Base-by-base conservation (phyloP, 2,797 vertebrate species). In the Aselliscus stoliczkanus region DNA sequence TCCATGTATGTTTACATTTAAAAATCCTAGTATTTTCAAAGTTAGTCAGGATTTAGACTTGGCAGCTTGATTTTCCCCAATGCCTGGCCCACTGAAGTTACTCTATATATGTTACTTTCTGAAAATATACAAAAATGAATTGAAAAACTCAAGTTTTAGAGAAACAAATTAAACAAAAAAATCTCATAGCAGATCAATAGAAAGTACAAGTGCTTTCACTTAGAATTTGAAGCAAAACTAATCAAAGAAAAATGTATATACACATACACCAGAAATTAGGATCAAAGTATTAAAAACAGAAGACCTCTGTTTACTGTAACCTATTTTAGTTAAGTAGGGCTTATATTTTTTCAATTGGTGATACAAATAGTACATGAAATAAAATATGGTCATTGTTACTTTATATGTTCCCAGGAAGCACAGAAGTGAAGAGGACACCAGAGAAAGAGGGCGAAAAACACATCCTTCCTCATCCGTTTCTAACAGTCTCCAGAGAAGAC, bases 71-170 rank as follows among this genome's bases (percentile, higher is more conserved):
- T 7, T 76, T 88, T 56, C 44, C n/a, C n/a, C 50, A 39, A 18
- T 47, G 5, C 20, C 34, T 87, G 15, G 11, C 15, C 39, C 54
- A 11, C 10, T 79, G 10, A 83, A 85, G 29, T 73, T 73, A 73
- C 25, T 82, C 56, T 79, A 11, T 56, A 83, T 69, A n/a, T 88
- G 29, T 58, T 87, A 58, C 64, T 82, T 82, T 95, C 79, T 95
- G 50, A 96, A 88, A 89, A 76, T 70, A 92, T n/a, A 37, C 69
- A 21, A 69, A 52, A 73, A 92, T 67, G 60, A 72, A 85, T 79
- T 58, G 23, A 84, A 97, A 97, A 64, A 29, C 37, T 79, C 20
- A 96, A 64, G 70, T 84, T 91, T 89, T 91, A 56, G 5, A 70
- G 60, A 80, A 87, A 82, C 11, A 58, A 73, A 50, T 14, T 50